Base-by-base conservation (phyloP, 1,140 invertebrate species). In the Chironomus tepperi region DNA sequence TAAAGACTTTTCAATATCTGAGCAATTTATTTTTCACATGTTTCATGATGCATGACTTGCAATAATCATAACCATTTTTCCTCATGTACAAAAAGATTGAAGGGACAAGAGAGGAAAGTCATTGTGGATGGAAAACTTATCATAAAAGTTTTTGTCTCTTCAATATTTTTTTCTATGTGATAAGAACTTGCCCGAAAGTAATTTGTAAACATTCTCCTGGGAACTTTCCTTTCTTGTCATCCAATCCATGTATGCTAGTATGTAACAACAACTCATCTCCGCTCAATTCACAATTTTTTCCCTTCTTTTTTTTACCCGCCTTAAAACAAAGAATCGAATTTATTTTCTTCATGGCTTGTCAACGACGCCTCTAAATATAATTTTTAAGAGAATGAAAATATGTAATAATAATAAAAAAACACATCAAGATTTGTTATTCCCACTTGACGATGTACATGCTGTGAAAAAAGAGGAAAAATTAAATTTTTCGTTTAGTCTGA, bases 41-140 rank as follows among this genome's bases (percentile, higher is more conserved):
- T n/a, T 57, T 57, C 47, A 57, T 57, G 10, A 57, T 57, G 47
- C 47, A 57, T 57, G 47, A 57, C 47, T 57, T 57, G 47, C n/a
- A 57, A 57, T 57, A 57, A n/a, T n/a, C 47, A 57, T 34, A 34
- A 34, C 1, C 47, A 57, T 15, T 47, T 47, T 57, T n/a, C 12
- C 12, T n/a, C n/a, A 57, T 57, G 12, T 57, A 3, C 12, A 57
- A 12, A 57, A 15, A 57, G 47, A n/a, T 5, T 57, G 47, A 57
- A 15, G 2, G 15, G 43, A 57, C 47, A 57, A n/a, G 43, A 57
- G n/a, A 57, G 15, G 47, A 34, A 34, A 34, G 24, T 34, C 24
- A 34, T 34, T 34, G 24, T 34, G 47, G 10, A 57, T 57, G 47
- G 15, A 57, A 57, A 57, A 57, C 12, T 57, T 57, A 1, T 57